Conservation (phyloP, 2,888 invertebrate genomes). For the Cephus spinipes region DNA sequence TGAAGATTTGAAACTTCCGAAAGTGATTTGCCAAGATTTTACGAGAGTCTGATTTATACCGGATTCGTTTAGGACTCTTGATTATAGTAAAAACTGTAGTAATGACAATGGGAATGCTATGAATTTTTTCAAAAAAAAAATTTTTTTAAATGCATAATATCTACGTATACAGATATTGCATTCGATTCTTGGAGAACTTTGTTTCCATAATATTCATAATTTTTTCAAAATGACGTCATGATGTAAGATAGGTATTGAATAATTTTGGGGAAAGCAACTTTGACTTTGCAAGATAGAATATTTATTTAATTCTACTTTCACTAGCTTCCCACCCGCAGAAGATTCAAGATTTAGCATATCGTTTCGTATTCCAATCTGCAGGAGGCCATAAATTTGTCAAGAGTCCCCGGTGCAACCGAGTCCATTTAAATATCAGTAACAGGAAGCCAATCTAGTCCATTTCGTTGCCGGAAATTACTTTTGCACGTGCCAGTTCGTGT, state of each 20-base stretch:
- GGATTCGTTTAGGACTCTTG: neutral
- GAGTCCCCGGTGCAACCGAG: constrained; percentile 31
- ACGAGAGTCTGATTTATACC: neutral
- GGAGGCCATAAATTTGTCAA: constrained; percentile 39
- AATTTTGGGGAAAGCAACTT: neutral
- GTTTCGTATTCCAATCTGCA: constrained; percentile 28
- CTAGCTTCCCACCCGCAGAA: constrained; percentile 3
- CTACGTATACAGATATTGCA: neutral
- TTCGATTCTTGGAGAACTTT: neutral
- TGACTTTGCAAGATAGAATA: neutral
- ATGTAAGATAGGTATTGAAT: neutral
- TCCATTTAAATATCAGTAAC: constrained; percentile 50
- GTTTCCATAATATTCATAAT: neutral
- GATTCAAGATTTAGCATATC: constrained; percentile 35
- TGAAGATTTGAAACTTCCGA: neutral
- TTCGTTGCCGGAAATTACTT: constrained; percentile 51
- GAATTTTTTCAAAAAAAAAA: neutral
- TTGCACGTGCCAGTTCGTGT: constrained; percentile 39
- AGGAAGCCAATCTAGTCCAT: constrained; percentile 49
- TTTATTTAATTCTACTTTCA: neutral
- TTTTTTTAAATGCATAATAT: neutral
- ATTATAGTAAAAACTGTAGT: neutral
- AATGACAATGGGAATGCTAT: neutral
- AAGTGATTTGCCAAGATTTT: constrained; percentile 1
- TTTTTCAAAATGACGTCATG: neutral